Percentiles rank a stretch among this genome's conserved stretches.
phyloP scores from a whole-genome alignment of 2,797 vertebrate genomes.

The Leptatherina wallacei region DNA sequence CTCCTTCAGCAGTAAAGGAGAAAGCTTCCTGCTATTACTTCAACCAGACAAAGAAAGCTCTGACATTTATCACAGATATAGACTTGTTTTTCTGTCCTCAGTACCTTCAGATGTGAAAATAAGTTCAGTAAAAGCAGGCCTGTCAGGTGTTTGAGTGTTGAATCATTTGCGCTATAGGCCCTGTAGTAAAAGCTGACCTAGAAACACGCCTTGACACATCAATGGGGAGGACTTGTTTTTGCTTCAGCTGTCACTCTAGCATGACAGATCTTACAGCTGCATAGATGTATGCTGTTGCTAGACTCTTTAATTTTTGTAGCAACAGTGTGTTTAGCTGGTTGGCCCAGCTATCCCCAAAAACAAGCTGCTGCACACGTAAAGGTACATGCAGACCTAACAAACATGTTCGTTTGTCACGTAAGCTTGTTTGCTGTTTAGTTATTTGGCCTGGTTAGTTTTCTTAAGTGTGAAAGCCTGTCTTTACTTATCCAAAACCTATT shows the following conservation, averaged over 20 bases:
- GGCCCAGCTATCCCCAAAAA: neutral
- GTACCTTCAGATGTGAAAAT: neutral
- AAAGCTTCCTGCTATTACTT: neutral
- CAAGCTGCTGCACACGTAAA: neutral
- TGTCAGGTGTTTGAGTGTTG: conserved; percentile 1
- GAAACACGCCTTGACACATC: conserved; percentile 36
- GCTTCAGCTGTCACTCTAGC: conserved; percentile 9
- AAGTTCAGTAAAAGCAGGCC: neutral
- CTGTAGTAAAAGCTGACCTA: conserved; percentile 21
- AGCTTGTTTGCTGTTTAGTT: conserved; percentile 7
- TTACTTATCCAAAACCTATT: conserved; percentile 8
- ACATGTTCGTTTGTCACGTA: neutral
- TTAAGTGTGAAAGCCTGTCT: neutral
- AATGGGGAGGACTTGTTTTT: conserved; percentile 24
- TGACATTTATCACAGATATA: conserved; percentile 7
- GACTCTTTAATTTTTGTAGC: neutral
- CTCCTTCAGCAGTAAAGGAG: neutral
- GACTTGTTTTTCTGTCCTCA: neutral
- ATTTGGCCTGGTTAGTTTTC: neutral
- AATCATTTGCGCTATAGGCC: conserved; percentile 14
- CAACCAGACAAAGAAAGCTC: neutral
- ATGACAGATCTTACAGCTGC: neutral
- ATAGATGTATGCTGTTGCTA: neutral
- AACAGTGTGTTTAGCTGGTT: conserved; percentile 2
- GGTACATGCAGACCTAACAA: neutral